Evolutionary conservation across 2,113 vertebrate genomes (phyloP), one percentile per base, ranked within the genome.

Genomic region (Danionella cerebrum): DNA sequence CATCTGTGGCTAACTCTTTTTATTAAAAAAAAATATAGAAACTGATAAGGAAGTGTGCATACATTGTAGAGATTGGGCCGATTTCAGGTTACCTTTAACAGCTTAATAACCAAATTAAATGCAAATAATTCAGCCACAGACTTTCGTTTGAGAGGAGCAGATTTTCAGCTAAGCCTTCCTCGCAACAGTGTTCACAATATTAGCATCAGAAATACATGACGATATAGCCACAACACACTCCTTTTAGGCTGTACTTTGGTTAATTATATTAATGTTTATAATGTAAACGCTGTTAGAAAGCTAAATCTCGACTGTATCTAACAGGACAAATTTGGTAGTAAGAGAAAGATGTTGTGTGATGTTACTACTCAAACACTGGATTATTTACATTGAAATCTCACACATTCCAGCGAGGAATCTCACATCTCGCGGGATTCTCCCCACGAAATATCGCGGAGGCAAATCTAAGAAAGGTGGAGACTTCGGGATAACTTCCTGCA

Each of bases 381-480:
- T 7, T 8, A 11, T 22, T 31, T 22, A 47, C 27, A 33, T 18
- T 16, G 6, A 29, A 42, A 42, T 59, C 22, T 42, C 5, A 59
- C 24, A 19, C 57, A 53, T 60, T 69, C 55, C 67, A 19, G 62
- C 9, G 51, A 13, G 31, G 59, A 63, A n/a, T 5, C 18, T 60
- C 19, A 62, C 35, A 35, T 87, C 85, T 87, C 85, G 84, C 79
- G 83, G 68, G 82, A 84, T 80, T 53, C 45, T 70, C 55, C 52
- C 0, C 12, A 1, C 38, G 76, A 87, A 86, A 69, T 81, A 65
- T 84, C 84, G 83, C 80, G 84, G 63, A 77, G 83, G 52, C 79
- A 71, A 78, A 80, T 83, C 85, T 81, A 83, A 85, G 86, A 82
- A 89, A 89, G 88, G 86, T 86, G 88, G 88, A 82, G 87, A 87